These are phyloP conservation scores for Atta cephalotes DNA, from an alignment of 1,140 invertebrate genomes.

Conservation along the genomic window DNA sequence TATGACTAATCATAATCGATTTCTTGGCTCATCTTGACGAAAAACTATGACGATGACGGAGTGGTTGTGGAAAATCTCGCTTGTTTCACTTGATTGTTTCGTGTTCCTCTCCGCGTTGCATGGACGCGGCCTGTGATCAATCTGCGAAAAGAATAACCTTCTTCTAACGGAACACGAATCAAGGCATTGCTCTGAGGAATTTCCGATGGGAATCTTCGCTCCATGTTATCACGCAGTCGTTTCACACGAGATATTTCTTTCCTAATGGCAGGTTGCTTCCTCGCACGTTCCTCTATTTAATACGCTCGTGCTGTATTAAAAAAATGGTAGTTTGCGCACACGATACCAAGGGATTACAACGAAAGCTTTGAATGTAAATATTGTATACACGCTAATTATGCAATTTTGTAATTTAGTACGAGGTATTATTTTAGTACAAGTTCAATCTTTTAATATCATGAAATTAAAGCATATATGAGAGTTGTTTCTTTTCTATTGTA, in stretches of 20 bases:
- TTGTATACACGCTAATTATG: background rate
- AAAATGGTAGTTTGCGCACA: conserved; percentile 3
- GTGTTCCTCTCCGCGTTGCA: conserved; percentile 30
- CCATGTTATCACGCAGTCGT: conserved; percentile 67
- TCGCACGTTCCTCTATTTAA: conserved; percentile 59
- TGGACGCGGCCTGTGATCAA: conserved; percentile 57
- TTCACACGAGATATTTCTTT: conserved; percentile 76
- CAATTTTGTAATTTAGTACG: background rate
- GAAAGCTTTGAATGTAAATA: background rate
- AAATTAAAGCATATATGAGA: background rate
- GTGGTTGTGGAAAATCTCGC: conserved; percentile 22
- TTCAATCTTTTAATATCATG: background rate
- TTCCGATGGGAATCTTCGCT: conserved; percentile 73
- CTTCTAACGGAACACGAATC: conserved; percentile 71
- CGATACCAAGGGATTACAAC: conserved; percentile 20
- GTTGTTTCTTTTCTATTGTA: background rate
- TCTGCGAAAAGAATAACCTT: conserved; percentile 75
- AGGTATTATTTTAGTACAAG: background rate
- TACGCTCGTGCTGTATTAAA: conserved; percentile 66
- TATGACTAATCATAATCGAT: too few relatives aligned
- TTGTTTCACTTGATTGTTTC: conserved; percentile 12
- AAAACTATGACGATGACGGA: background rate
- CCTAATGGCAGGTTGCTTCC: conserved; percentile 76
- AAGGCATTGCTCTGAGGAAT: conserved; percentile 60
- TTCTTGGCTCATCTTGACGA: background rate